phyloP scores from a whole-genome alignment of 2,888 invertebrate species.

The Noctua fimbriata region DNA sequence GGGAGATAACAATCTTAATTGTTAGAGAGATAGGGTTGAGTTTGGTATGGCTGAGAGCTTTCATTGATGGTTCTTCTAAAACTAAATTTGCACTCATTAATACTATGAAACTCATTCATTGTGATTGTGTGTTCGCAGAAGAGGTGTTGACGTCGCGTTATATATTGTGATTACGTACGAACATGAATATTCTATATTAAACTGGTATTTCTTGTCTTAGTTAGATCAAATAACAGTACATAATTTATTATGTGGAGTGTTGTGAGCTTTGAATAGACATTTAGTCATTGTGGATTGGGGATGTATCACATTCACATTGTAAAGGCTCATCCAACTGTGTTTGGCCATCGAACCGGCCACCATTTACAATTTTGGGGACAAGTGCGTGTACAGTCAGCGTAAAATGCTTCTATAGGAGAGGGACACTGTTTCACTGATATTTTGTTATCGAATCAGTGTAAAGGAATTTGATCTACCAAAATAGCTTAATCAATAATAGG shows the following conservation, averaged over 20 bases:
- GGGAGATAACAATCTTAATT: slow-evolving; percentile 68
- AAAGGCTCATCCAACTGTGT: slow-evolving; percentile 33
- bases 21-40: slow-evolving; percentile 63
- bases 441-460: not conserved
- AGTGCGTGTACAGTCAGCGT: slow-evolving; percentile 30
- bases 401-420: not conserved
- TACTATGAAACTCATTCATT: slow-evolving; percentile 70
- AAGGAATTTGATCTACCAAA: not conserved
- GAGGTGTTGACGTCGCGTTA: slow-evolving; percentile 59
- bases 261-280: slow-evolving; percentile 42
- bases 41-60: slow-evolving; percentile 60
- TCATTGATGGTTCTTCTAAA: slow-evolving; percentile 69
- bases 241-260: slow-evolving; percentile 41
- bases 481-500: too few species aligned
- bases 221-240: slow-evolving; percentile 53
- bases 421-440: not conserved
- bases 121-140: slow-evolving; percentile 62
- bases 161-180: slow-evolving; percentile 59
- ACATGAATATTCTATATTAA: slow-evolving; percentile 59
- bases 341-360: slow-evolving; percentile 29
- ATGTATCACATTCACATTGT: slow-evolving; percentile 34
- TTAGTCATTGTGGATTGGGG: slow-evolving; percentile 50
- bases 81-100: slow-evolving; percentile 70
- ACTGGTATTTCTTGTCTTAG: slow-evolving; percentile 45
- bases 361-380: slow-evolving; percentile 46